A percentile compares a stretch with the other conserved stretches of the same genome.
phyloP scores from a whole-genome alignment of 2,888 invertebrate genomes.

The Norana najaformis region DNA sequence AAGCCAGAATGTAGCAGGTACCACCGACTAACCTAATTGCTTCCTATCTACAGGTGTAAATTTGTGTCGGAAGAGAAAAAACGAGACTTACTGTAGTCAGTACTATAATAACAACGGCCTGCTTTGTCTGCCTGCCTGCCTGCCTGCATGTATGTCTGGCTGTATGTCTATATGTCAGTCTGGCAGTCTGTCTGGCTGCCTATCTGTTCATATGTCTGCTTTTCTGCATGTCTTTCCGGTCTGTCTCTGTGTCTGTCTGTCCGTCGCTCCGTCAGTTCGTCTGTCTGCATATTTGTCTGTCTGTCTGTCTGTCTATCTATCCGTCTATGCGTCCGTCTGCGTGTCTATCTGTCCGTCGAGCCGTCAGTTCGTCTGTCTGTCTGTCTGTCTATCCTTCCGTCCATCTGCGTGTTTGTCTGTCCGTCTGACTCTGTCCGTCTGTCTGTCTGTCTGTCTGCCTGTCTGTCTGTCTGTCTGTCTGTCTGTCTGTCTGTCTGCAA shows the following conservation, averaged over 20 bases:
- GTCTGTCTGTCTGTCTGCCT: neutral
- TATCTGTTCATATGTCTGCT: neutral
- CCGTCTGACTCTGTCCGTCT: too few relatives aligned
- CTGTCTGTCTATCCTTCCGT: neutral
- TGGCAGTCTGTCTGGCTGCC: neutral
- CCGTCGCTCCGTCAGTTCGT: neutral
- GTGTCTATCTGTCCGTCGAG: neutral
- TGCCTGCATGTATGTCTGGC: neutral
- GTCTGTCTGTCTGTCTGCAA: neutral
- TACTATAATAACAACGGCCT: too few relatives aligned
- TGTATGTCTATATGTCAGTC: neutral
- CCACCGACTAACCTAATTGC: too few relatives aligned
- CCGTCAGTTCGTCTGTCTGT: neutral
- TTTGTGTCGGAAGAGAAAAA: too few relatives aligned
- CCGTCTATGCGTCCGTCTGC: neutral
- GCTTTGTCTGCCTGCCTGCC: neutral
- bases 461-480: neutral
- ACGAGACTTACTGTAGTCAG: too few relatives aligned
- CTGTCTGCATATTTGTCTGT: neutral
- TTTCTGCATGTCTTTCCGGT: neutral
- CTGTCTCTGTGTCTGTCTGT: too few relatives aligned
- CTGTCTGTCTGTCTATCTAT: neutral
- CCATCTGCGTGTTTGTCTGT: neutral
- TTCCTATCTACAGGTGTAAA: too few relatives aligned
- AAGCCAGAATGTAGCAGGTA: too few relatives aligned